phyloP scores from a whole-genome alignment of 1,140 invertebrate species.

The Ditylenchus dipsaci region DNA sequence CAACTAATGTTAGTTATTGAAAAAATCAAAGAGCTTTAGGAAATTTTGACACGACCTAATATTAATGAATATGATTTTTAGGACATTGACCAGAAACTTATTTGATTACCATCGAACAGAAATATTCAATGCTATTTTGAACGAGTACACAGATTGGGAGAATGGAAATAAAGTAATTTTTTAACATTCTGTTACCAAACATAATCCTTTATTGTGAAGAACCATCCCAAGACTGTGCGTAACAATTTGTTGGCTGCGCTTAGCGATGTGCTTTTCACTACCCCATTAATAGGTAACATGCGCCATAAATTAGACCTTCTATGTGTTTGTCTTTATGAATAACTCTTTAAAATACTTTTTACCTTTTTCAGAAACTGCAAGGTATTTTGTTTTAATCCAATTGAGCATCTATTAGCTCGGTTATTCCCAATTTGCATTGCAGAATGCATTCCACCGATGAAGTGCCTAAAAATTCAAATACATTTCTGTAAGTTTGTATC shows the following conservation, averaged over 20 bases:
- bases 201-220: slow-evolving; percentile 18
- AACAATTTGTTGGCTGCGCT: slow-evolving; percentile 85
- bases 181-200: slow-evolving; percentile 3
- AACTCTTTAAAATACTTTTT: too few species aligned
- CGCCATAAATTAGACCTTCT: too few species aligned
- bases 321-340: too few species aligned
- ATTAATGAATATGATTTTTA: slow-evolving; percentile 21
- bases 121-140: slow-evolving; percentile 91
- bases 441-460: slow-evolving; percentile 74
- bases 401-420: not conserved
- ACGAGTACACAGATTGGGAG: slow-evolving; percentile 76
- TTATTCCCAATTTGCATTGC: not conserved
- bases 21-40: too few species aligned
- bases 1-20: too few species aligned
- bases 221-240: slow-evolving; percentile 80
- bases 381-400: too few species aligned
- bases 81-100: slow-evolving; percentile 78
- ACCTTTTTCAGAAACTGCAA: slow-evolving; percentile 1
- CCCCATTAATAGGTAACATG: slow-evolving; percentile 84
- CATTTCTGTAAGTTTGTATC: slow-evolving; percentile 17
- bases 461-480: slow-evolving; percentile 40
- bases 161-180: slow-evolving; percentile 64
- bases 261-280: slow-evolving; percentile 79
- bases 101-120: slow-evolving; percentile 77
- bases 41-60: too few species aligned